Conservation (phyloP, 2,797 vertebrate species). For the Sebastolobus altivelis region DNA sequence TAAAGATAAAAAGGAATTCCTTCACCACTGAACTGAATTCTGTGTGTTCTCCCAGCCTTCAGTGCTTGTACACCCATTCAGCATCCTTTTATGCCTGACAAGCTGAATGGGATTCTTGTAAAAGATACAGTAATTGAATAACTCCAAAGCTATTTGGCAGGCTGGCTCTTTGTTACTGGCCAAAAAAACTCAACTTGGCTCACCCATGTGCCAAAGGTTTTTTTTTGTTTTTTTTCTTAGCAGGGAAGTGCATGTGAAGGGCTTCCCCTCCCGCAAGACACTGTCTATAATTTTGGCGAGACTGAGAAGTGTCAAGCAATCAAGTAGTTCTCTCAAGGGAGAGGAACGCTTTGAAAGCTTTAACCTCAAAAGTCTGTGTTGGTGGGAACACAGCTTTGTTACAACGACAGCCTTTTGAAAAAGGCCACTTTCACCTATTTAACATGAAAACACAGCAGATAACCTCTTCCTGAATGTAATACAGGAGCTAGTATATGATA, state of each 20-base stretch:
- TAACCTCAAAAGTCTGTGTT: slow-evolving; percentile 18
- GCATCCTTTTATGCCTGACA: slow-evolving; percentile 31
- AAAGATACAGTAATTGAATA: slow-evolving; percentile 71
- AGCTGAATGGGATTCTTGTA: slow-evolving; percentile 59
- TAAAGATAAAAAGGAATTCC: slow-evolving; percentile 19
- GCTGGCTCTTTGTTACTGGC: slow-evolving; percentile 31
- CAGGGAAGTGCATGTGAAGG: slow-evolving; percentile 41
- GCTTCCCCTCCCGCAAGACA: slow-evolving; percentile 46
- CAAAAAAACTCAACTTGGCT: slow-evolving; percentile 50
- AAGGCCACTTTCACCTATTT: not conserved
- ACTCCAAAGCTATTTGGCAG: slow-evolving; percentile 68
- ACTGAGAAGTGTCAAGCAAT: slow-evolving; percentile 51
- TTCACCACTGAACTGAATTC: slow-evolving; percentile 20
- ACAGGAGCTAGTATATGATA: not conserved
- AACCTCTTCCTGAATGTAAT: not conserved
- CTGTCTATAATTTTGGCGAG: slow-evolving; percentile 42
- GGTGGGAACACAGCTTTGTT: slow-evolving; percentile 10
- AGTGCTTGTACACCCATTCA: slow-evolving; percentile 29
- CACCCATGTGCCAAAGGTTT: slow-evolving; percentile 26
- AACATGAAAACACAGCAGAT: not conserved
- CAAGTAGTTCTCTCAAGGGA: slow-evolving; percentile 27
- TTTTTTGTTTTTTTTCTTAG: not conserved
- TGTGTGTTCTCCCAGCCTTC: slow-evolving; percentile 21
- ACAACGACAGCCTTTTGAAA: not conserved
- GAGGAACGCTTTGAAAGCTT: slow-evolving; percentile 19